These are phyloP conservation scores for Tipula vernalis DNA, from an alignment of 2,888 invertebrate species.

Conservation along the genomic window DNA sequence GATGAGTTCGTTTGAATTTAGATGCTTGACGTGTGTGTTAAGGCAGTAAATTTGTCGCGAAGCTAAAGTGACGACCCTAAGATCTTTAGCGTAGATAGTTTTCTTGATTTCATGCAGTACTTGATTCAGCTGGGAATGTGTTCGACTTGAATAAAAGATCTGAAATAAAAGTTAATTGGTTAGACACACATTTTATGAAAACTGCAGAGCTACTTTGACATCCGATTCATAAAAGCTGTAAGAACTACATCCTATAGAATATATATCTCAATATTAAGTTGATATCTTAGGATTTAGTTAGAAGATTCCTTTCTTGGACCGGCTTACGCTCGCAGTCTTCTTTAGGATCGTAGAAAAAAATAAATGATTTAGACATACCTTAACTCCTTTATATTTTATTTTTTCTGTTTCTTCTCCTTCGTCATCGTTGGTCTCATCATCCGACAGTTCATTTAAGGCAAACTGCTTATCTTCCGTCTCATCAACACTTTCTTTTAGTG, in stretches of 20 bases:
- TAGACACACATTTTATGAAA: background rate
- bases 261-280: too few species aligned
- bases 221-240: too few species aligned
- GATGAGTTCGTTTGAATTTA: constrained; percentile 65
- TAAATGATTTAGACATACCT: constrained; percentile 21
- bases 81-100: constrained; percentile 56
- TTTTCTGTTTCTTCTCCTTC: constrained; percentile 25
- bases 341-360: too few species aligned
- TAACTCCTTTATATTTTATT: constrained; percentile 34
- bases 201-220: too few species aligned
- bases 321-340: too few species aligned
- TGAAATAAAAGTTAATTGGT: constrained; percentile 30
- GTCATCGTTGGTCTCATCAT: constrained; percentile 26
- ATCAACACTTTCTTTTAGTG: constrained; percentile 12
- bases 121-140: constrained; percentile 93
- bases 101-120: constrained; percentile 85
- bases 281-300: too few species aligned
- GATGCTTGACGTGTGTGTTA: constrained; percentile 60
- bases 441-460: constrained; percentile 13
- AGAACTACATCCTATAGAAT: too few species aligned
- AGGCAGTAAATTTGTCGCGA: constrained; percentile 88
- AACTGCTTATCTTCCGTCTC: constrained; percentile 20
- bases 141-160: constrained; percentile 91
- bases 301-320: too few species aligned
- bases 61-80: constrained; percentile 71